Percentiles rank a stretch among this genome's conserved stretches.
Conservation (phyloP, 2,888 invertebrate species). For the Cosmia trapezina region DNA sequence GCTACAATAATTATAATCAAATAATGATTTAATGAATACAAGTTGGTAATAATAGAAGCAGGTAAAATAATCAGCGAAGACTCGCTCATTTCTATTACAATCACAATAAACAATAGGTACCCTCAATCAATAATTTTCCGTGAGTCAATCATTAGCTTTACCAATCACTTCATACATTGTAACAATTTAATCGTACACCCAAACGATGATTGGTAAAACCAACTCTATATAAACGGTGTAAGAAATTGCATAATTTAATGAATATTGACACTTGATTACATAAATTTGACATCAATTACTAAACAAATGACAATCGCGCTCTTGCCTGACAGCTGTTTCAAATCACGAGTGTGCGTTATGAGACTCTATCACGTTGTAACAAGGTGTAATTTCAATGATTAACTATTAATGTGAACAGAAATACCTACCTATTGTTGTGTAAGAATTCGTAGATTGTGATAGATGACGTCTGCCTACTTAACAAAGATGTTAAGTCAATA, state of each 20-base stretch:
- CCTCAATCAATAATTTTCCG: background rate
- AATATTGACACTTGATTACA: constrained; percentile 43
- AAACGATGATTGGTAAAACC: constrained; percentile 15
- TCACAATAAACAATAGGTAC: background rate
- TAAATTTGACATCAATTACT: constrained; percentile 45
- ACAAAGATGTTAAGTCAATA: constrained; percentile 35
- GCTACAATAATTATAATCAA: background rate
- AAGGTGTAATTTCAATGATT: constrained; percentile 21
- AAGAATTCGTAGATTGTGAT: constrained; percentile 34
- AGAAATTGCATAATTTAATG: constrained; percentile 49
- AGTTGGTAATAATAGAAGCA: background rate
- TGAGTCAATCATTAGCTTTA: background rate
- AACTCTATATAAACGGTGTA: background rate
- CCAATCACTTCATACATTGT: background rate
- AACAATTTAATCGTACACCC: constrained; percentile 16
- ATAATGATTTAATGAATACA: background rate
- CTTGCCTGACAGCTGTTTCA: constrained; percentile 35
- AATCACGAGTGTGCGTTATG: background rate
- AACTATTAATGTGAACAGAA: background rate
- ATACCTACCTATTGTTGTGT: constrained; percentile 29
- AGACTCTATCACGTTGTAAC: background rate
- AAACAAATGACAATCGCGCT: constrained; percentile 42
- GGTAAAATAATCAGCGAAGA: background rate
- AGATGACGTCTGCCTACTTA: constrained; percentile 18
- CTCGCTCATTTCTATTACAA: background rate